Percentiles rank a stretch among this genome's conserved stretches.
These are phyloP conservation scores for Urocynchramus pylzowi DNA, from an alignment of 2,113 vertebrate species.

Conservation along the genomic window DNA sequence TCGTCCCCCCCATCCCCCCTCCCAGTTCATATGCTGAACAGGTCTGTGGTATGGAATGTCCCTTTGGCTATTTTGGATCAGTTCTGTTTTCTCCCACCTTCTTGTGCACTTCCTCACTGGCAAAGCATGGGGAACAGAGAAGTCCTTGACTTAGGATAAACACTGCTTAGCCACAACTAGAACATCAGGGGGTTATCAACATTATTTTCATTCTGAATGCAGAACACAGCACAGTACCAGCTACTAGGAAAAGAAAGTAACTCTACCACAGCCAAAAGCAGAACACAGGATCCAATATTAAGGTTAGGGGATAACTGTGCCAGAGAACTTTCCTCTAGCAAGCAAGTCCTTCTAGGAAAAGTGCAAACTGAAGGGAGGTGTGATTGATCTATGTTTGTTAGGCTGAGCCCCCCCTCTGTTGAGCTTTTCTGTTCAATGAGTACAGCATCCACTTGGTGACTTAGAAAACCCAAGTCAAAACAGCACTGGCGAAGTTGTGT, in stretches of 20 bases:
- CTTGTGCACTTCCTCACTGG: neutral
- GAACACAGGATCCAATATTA: accelerated
- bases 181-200: neutral
- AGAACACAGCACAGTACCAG: neutral
- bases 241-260: neutral
- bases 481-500: neutral
- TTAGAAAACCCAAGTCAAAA: neutral
- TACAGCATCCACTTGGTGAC: neutral
- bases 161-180: neutral
- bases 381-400: accelerated
- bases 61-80: neutral
- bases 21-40: neutral
- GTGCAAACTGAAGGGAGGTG: neutral
- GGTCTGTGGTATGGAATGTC: neutral
- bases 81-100: neutral
- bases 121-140: neutral
- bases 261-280: neutral
- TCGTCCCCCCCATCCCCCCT: no score
- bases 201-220: neutral
- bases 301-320: neutral
- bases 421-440: neutral
- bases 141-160: neutral
- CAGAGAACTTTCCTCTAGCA: neutral
- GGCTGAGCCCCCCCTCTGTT: neutral
- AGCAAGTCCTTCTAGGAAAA: neutral